Percentiles rank a stretch among this genome's conserved stretches.
Evolutionary conservation across 2,113 vertebrate species (phyloP).

Genomic region (Strix aluco): DNA sequence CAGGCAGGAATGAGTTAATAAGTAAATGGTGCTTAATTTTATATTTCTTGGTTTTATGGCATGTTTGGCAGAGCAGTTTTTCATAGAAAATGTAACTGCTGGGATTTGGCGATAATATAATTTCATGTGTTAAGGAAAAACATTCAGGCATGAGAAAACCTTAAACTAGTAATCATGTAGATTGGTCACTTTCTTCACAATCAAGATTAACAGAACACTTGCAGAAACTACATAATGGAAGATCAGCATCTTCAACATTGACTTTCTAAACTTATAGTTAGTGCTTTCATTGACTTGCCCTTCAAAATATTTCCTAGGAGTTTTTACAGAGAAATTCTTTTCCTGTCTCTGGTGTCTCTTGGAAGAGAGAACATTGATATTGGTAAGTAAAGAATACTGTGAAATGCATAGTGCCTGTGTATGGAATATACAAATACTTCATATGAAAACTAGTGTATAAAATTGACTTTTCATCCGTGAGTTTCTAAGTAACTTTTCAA

Average conservation of each 20-base stretch:
- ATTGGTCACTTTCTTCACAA: neutral
- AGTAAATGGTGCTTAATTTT: neutral
- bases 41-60: neutral
- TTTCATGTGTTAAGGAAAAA: neutral
- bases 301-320: slow-evolving; percentile 81
- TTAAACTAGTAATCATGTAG: neutral
- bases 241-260: neutral
- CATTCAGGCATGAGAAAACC: neutral
- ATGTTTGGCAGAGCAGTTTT: neutral
- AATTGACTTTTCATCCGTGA: neutral
- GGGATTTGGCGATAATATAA: neutral
- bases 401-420: neutral
- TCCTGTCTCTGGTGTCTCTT: slow-evolving; percentile 92
- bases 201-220: neutral
- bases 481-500: neutral
- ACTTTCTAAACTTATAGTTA: neutral
- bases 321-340: slow-evolving; percentile 95
- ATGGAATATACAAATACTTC: neutral
- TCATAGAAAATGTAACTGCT: neutral
- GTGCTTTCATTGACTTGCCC: neutral
- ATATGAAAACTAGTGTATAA: neutral
- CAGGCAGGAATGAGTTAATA: neutral
- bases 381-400: slow-evolving; percentile 80
- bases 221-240: neutral
- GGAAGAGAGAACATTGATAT: slow-evolving; percentile 97